These are phyloP conservation scores for Nixonia krombeini DNA, from an alignment of 1,140 invertebrate species.

Conservation along the genomic window DNA sequence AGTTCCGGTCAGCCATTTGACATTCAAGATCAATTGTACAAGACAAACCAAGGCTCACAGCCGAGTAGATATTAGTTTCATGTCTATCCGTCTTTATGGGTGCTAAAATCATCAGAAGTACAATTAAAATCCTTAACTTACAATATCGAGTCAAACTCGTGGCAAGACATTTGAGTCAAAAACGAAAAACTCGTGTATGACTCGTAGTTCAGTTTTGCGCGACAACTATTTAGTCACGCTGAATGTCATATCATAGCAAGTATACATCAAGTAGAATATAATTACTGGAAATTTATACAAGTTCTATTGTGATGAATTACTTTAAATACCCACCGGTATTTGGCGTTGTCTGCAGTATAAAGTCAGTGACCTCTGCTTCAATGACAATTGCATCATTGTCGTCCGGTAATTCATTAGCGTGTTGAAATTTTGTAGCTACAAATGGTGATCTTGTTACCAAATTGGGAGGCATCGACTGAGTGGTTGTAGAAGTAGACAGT, in stretches of 20 bases:
- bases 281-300: no score
- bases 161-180: no score
- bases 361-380: conserved; percentile 60
- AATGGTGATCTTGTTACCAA: conserved; percentile 56
- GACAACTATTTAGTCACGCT: no score
- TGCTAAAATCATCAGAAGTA: conserved; percentile 9
- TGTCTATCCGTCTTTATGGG: conserved; percentile 63
- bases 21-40: conserved; percentile 86
- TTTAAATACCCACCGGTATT: conserved; percentile 40
- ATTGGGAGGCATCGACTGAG: conserved; percentile 54
- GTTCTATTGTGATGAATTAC: no score
- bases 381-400: conserved; percentile 64
- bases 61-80: conserved; percentile 69
- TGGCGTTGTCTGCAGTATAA: conserved; percentile 43
- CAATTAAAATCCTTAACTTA: no score
- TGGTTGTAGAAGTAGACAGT: conserved; percentile 53
- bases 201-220: no score
- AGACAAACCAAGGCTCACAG: conserved; percentile 82
- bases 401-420: conserved; percentile 57
- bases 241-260: no score
- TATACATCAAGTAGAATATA: no score
- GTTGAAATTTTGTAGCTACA: conserved; percentile 38
- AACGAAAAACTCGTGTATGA: no score
- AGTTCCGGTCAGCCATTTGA: conserved; percentile 82
- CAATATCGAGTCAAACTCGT: no score